Percentiles rank a stretch among this genome's conserved stretches.
These are phyloP conservation scores for Mycteria americana DNA, from an alignment of 2,797 vertebrate species.

Conservation along the genomic window DNA sequence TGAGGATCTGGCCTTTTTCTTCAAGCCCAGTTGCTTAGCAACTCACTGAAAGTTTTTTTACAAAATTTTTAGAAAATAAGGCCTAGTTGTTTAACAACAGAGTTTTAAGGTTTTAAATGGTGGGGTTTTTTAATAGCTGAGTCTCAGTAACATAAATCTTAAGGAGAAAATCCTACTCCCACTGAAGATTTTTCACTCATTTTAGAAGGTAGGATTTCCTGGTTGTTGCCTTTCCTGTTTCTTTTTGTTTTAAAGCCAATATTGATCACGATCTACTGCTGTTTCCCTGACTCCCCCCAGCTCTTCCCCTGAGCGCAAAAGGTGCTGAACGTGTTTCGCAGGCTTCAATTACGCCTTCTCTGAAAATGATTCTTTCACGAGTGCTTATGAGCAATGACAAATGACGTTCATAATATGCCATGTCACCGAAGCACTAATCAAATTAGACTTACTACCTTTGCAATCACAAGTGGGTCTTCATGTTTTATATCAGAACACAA, in stretches of 20 bases:
- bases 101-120: constrained; percentile 2
- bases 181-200: not conserved
- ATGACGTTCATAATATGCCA: not conserved
- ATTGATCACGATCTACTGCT: not conserved
- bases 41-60: not conserved
- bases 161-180: not conserved
- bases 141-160: not conserved
- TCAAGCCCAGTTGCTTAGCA: constrained; percentile 64
- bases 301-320: not conserved
- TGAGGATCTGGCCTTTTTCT: not conserved
- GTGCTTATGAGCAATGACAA: not conserved
- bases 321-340: not conserved
- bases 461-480: constrained; percentile 26
- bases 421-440: constrained; percentile 7
- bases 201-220: not conserved
- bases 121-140: not conserved
- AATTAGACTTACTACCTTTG: constrained; percentile 50
- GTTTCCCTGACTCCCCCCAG: not conserved
- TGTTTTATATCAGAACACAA: not conserved
- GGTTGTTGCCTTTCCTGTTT: not conserved
- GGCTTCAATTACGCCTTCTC: not conserved
- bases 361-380: not conserved
- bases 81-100: not conserved
- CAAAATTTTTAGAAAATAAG: constrained; percentile 30
- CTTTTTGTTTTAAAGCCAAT: not conserved